These are phyloP conservation scores for Scaptomyza graminum DNA, from an alignment of 1,140 invertebrate genomes.

Conservation along the genomic window DNA sequence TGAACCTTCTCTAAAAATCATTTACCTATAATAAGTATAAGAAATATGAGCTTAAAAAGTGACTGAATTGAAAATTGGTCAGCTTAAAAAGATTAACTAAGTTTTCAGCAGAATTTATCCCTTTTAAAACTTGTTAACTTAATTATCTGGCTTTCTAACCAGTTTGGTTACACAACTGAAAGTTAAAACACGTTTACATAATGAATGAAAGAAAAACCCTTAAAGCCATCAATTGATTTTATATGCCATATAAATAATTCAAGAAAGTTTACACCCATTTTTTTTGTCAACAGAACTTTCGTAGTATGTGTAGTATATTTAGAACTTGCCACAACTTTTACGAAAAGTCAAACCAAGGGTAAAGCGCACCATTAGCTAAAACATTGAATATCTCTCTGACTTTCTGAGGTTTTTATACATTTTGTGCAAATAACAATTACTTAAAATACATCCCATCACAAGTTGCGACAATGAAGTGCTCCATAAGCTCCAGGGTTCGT, in stretches of 20 bases:
- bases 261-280: background rate
- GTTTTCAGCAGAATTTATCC: no score
- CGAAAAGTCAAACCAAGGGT: slow-evolving; percentile 68
- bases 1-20: no score
- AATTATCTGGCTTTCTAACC: no score
- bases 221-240: background rate
- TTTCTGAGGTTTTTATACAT: background rate
- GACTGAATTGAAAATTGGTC: no score
- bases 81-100: no score
- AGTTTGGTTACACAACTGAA: background rate
- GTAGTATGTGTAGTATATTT: background rate
- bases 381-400: background rate
- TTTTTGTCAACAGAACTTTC: background rate
- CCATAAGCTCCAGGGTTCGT: no score
- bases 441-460: background rate
- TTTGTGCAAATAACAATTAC: slow-evolving; percentile 2
- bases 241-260: background rate
- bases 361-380: slow-evolving; percentile 18
- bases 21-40: no score
- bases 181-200: background rate
- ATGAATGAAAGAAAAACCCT: background rate
- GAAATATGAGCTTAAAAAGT: no score
- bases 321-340: slow-evolving; percentile 20
- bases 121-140: no score
- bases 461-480: background rate